Evolutionary conservation across 1,140 invertebrate genomes (phyloP), one percentile per base, ranked within the genome.

Genomic region (Vanessa atalanta): DNA sequence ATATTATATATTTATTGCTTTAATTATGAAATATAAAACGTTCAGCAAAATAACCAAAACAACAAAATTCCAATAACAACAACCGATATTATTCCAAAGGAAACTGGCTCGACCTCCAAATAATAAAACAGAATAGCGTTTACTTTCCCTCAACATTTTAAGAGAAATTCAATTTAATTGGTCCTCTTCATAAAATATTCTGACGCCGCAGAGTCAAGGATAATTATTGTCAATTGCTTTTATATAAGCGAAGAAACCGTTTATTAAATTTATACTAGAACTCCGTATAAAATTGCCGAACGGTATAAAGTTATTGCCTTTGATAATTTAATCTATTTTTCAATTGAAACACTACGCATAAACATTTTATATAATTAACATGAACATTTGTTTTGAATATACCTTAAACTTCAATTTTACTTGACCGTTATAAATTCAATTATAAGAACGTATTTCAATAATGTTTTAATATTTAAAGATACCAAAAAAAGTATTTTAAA

Each of bases 141-240:
- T 11, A 23, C 11, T 57, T 26, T 57, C 65, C 50, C 50, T 66
- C 26, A 31, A 66, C 48, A 51, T 67, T 48, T 67, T 57, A 43
- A 55, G 37, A 37, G 31, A 67, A 55, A 53, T 55, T 67, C 50
- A 67, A 31, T 67, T 67, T 67, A 55, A 67, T 67, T 55, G 65
- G 50, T 53, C 48, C 65, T 67, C 65, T 67, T 67, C 65, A 23
- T 55, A 55, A 67, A 67, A 67, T 55, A 55, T 67, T 67, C 53
- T 67, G 53, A 53, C 26, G 65, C 50, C 65, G 53, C 53, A 57
- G 53, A 66, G 65, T 53, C 65, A 55, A 55, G 65, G 53, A 37
- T 67, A 55, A 67, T 67, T 67, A 55, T 55, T 67, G 65, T 55
- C 65, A 67, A 67, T 67, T 57, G 53, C 53, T 57, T 23, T 57